Evolutionary conservation across 2,888 invertebrate species (phyloP).

Genomic region (Drosophila conformis): DNA sequence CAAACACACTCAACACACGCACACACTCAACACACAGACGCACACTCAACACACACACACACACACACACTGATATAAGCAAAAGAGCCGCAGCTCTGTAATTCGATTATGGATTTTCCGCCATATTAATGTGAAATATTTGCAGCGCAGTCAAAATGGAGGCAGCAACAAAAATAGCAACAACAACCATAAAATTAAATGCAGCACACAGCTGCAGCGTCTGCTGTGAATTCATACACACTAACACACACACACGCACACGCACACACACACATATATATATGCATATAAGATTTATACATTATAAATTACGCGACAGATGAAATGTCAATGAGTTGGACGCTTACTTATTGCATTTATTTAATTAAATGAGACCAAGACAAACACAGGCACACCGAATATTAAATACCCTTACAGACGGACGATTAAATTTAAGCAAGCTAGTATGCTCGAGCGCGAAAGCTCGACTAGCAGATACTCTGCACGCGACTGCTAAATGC

Average conservation of each 20-base stretch:
- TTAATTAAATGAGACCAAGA: slow-evolving; percentile 66
- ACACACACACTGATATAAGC: slow-evolving; percentile 36
- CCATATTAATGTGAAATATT: slow-evolving; percentile 81
- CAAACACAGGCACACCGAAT: not conserved
- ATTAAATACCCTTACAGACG: not conserved
- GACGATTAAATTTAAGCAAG: not conserved
- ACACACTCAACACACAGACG: not conserved
- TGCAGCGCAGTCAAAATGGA: slow-evolving; percentile 69
- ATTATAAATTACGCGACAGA: slow-evolving; percentile 81
- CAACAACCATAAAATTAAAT: slow-evolving; percentile 14
- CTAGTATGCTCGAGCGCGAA: not conserved
- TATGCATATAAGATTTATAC: slow-evolving; percentile 71
- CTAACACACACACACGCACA: slow-evolving; percentile 12
- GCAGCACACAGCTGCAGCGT: slow-evolving; percentile 30
- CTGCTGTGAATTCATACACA: slow-evolving; percentile 35
- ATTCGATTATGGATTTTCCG: slow-evolving; percentile 82
- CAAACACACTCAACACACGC: slow-evolving; percentile 51
- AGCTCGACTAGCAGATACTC: not conserved
- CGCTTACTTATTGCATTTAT: slow-evolving; percentile 77
- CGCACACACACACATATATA: not conserved
- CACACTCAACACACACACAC: not conserved
- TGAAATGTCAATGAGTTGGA: slow-evolving; percentile 76
- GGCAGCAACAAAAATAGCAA: slow-evolving; percentile 48
- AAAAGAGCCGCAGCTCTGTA: slow-evolving; percentile 76
- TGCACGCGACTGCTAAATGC: fast-evolving